These are phyloP conservation scores for Athrips mouffetella DNA, from an alignment of 2,888 invertebrate species.

Conservation along the genomic window DNA sequence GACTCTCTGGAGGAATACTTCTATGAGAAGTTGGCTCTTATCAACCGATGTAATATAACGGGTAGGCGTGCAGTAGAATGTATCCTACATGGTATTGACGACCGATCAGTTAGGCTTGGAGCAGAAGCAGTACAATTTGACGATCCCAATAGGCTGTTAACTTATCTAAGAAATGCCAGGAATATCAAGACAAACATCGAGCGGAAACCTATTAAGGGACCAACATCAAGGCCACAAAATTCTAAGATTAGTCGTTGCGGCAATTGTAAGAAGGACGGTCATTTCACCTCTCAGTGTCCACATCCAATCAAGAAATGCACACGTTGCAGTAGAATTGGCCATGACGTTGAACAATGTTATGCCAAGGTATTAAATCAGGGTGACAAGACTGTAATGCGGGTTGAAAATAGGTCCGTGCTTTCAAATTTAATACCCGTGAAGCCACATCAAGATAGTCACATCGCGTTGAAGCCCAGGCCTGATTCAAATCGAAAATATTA, in stretches of 20 bases:
- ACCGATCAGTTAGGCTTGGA: slow-evolving; percentile 19
- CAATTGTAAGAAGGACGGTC: slow-evolving; percentile 12
- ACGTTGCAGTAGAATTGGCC: slow-evolving; percentile 8
- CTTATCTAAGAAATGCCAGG: slow-evolving; percentile 17
- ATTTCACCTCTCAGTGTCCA: background rate
- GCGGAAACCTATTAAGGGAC: background rate
- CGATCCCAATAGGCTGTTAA: slow-evolving; percentile 20
- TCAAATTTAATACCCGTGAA: no score
- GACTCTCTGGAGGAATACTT: slow-evolving; percentile 20
- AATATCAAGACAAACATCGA: slow-evolving; percentile 9
- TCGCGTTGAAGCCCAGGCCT: no score
- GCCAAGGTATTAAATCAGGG: background rate
- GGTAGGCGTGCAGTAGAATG: slow-evolving; percentile 23
- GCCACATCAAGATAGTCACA: no score
- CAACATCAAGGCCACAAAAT: background rate
- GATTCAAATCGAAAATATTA: slow-evolving; percentile 10
- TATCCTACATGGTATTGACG: slow-evolving; percentile 19
- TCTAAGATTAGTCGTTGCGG: background rate
- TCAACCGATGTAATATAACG: slow-evolving; percentile 21
- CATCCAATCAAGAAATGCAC: slow-evolving; percentile 12
- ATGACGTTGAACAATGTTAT: slow-evolving; percentile 8
- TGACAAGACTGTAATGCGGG: slow-evolving; percentile 2
- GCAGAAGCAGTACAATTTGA: slow-evolving; percentile 22
- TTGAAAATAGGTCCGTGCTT: background rate
- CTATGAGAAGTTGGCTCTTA: slow-evolving; percentile 19